These are phyloP conservation scores for Laupala kohalensis DNA, from an alignment of 1,140 invertebrate genomes.

Conservation along the genomic window DNA sequence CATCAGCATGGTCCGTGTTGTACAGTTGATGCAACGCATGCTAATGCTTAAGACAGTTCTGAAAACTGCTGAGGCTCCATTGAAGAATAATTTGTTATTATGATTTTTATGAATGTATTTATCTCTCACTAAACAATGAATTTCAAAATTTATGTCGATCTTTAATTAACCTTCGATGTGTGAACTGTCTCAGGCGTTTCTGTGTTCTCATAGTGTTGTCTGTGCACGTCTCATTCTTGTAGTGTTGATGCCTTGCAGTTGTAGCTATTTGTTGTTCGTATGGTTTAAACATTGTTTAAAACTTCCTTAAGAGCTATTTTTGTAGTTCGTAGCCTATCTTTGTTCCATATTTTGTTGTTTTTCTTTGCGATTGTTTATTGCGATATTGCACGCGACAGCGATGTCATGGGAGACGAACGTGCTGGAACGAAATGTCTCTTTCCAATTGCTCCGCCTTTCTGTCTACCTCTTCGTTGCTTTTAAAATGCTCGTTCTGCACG, in stretches of 20 bases:
- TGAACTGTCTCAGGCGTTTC: no score
- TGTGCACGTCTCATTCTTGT: neutral
- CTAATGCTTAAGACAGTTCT: no score
- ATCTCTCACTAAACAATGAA: no score
- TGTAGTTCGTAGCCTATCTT: no score
- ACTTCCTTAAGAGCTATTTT: neutral
- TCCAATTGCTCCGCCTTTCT: neutral
- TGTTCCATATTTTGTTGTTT: neutral
- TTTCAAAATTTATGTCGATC: no score
- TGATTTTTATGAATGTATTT: no score
- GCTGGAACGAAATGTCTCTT: neutral
- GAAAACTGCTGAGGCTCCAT: no score
- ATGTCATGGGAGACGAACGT: neutral
- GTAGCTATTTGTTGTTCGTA: neutral
- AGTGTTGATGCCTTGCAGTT: neutral
- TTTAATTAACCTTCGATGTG: no score
- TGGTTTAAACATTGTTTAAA: neutral
- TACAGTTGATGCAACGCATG: no score
- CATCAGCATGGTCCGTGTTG: no score
- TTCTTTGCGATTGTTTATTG: neutral
- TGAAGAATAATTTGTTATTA: no score
- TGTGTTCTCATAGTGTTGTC: no score
- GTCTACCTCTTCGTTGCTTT: neutral
- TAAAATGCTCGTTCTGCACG: neutral
- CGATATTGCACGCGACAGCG: neutral